Conservation (phyloP, 2,797 vertebrate species). For the Notamacropus eugenii region DNA sequence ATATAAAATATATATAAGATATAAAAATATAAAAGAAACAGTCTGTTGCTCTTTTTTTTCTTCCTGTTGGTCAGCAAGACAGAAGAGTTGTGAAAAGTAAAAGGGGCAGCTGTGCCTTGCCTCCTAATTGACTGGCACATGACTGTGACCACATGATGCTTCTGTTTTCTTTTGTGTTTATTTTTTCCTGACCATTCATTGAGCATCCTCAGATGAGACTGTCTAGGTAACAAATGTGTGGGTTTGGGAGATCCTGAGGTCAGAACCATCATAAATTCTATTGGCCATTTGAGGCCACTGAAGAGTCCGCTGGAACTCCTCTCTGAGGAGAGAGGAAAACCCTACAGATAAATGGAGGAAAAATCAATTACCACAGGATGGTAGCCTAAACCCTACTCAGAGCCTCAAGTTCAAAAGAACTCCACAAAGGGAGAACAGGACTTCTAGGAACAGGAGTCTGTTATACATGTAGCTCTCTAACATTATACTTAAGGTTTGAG, state of each 20-base stretch:
- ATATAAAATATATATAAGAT: no score
- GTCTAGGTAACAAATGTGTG: no score
- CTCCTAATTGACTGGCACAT: not conserved
- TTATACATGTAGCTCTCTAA: not conserved
- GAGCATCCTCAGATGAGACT: not conserved
- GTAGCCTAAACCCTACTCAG: not conserved
- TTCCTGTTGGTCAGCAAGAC: not conserved
- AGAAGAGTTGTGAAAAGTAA: not conserved
- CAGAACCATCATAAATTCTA: not conserved
- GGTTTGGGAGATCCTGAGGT: not conserved
- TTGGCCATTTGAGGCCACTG: no score
- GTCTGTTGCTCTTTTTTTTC: not conserved
- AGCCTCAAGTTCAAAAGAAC: not conserved
- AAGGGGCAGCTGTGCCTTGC: not conserved
- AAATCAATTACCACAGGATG: not conserved
- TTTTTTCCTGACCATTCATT: not conserved
- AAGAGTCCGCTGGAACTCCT: not conserved
- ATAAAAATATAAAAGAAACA: not conserved
- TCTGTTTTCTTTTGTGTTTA: not conserved
- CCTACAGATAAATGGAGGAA: not conserved
- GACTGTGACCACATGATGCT: not conserved
- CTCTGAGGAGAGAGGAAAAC: not conserved
- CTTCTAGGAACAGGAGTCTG: not conserved
- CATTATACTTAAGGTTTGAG: not conserved
- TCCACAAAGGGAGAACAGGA: not conserved